Base-by-base conservation (phyloP, 30 jellyfish, hydroid and myxozoan genomes). In the Aurelia coerulea region DNA sequence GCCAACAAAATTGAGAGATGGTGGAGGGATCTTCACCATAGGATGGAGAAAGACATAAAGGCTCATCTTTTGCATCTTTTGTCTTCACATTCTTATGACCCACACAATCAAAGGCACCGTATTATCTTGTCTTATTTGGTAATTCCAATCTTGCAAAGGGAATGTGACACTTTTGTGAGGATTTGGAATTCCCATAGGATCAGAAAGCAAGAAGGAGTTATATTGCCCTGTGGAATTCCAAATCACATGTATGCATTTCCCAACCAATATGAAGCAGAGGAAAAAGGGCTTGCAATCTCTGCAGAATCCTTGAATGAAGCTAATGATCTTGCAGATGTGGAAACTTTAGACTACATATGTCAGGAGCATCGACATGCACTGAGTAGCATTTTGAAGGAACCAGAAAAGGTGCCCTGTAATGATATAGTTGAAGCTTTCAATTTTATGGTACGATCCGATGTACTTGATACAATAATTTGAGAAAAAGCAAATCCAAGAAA, bases 221-320 rank as follows among this genome's bases (percentile, higher is more conserved):
- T 65, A 68, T 63, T 65, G 23, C 90, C 90, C 67, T 16, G 13
- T 29, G 83, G 90, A 41, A 49, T 81, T 23, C 90, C 90, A 29
- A n/a, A 67, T 34, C 90, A 81, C 46, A 42, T 81, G 69, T 68
- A 66, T 81, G 58, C 90, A 49, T 81, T 81, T 54, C 90, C 90
- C 33, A 68, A 54, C 46, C 52, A 81, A 49, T 81, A 81, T 81
- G 88, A 78, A 60, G 88, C 70, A 32, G 33, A 68, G 67, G 49
- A 70, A 69, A 69, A 33, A 62, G 80, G 80, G 49, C 46, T 37
- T 37, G 46, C 46, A 37, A 37, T 37, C 4, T 4, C 46, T 2
- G 46, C 4, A 1, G 46, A 37, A 37, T 37, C 46, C 2, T 37
- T 37, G 46, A 37, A 37, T 37, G 46, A 37, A 37, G 46, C 46